phyloP scores from a whole-genome alignment of 2,888 invertebrate genomes.

The Ophion ventricosus region DNA sequence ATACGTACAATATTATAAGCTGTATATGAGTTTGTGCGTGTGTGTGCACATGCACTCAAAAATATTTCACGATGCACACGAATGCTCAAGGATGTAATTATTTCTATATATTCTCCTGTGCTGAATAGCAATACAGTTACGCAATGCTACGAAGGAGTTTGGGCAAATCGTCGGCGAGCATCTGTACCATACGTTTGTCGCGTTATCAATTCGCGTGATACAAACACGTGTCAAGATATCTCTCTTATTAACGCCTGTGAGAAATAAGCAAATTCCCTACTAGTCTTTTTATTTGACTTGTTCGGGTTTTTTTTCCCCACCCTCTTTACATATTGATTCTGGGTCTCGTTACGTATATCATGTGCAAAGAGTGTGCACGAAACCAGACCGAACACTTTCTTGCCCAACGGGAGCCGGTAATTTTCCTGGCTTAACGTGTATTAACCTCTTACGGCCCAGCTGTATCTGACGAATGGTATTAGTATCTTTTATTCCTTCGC shows the following conservation, averaged over 20 bases:
- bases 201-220: constrained; percentile 10
- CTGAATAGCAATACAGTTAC: not conserved
- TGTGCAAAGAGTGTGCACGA: constrained; percentile 12
- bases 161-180: not conserved
- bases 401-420: not conserved
- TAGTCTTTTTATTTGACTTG: constrained; percentile 16
- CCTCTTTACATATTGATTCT: constrained; percentile 32
- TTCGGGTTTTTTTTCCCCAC: constrained; percentile 10
- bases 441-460: not conserved
- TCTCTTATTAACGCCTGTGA: not conserved
- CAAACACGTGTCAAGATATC: constrained; percentile 6
- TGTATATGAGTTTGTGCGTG: no score
- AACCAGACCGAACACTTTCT: not conserved
- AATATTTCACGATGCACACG: not conserved
- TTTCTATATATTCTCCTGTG: not conserved
- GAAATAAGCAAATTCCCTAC: not conserved
- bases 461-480: not conserved
- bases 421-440: constrained; percentile 20
- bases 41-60: no score
- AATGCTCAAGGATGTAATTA: not conserved
- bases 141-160: not conserved
- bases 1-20: no score
- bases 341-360: not conserved
- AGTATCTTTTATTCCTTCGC: not conserved
- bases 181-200: not conserved